Conservation (phyloP, 2,113 vertebrate genomes). For the Meleagris gallopavo region DNA sequence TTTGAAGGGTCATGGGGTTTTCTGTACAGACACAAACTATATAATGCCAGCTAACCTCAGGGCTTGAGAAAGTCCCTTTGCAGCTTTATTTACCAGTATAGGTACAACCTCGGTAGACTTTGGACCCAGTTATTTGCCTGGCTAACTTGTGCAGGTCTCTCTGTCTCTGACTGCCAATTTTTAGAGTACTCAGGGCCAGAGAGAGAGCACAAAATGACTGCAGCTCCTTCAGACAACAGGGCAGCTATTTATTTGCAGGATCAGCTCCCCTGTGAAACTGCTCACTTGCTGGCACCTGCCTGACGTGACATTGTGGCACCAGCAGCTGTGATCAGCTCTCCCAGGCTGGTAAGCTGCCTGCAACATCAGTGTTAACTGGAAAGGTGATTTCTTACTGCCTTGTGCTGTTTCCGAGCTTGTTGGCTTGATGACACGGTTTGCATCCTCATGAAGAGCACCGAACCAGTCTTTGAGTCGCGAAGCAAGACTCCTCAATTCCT, state of each 20-base stretch:
- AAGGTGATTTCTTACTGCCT: conserved; percentile 85
- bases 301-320: neutral
- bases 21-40: neutral
- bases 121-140: neutral
- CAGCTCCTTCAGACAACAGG: neutral
- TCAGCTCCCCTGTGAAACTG: neutral
- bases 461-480: conserved; percentile 96
- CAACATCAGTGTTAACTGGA: fast-evolving
- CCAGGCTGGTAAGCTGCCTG: neutral
- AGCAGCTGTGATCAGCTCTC: neutral
- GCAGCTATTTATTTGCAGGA: neutral
- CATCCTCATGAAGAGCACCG: conserved; percentile 91
- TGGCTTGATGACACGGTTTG: conserved; percentile 91
- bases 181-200: neutral
- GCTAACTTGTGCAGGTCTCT: neutral
- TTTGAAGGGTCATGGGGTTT: neutral
- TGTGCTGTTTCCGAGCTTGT: conserved; percentile 82
- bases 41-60: neutral
- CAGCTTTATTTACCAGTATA: neutral
- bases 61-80: neutral
- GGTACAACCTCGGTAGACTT: neutral
- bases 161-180: neutral
- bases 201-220: neutral
- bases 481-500: conserved; percentile 89
- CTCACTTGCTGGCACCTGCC: neutral